phyloP scores from a whole-genome alignment of 2,888 invertebrate species.

The Leptogaster cylindrica region DNA sequence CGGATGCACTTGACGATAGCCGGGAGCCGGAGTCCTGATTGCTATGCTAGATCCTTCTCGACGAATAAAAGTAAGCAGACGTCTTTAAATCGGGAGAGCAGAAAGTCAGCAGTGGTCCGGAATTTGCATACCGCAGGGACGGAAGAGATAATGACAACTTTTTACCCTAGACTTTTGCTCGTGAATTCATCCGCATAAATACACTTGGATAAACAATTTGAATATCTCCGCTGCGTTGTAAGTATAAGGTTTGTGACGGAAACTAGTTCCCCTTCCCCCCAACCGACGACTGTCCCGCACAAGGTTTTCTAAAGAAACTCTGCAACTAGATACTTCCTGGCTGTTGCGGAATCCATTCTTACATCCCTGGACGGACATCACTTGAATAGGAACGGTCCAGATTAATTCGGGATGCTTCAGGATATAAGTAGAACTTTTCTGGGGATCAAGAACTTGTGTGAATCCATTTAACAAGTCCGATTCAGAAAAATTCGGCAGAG shows the following conservation, averaged over 20 bases:
- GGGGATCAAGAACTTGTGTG: too few relatives aligned
- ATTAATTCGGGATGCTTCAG: too few relatives aligned
- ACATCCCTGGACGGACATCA: too few relatives aligned
- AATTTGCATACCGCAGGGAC: conserved; percentile 31
- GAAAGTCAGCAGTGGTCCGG: conserved; percentile 29
- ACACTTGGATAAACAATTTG: conserved; percentile 43
- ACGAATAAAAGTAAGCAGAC: conserved; percentile 31
- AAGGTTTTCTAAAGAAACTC: not conserved
- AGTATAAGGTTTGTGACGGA: conserved; percentile 24
- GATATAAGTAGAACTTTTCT: too few relatives aligned
- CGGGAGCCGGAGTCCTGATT: conserved; percentile 11
- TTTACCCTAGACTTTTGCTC: conserved; percentile 18
- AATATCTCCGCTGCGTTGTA: conserved; percentile 35
- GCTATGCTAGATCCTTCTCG: conserved; percentile 16
- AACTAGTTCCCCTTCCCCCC: conserved; percentile 25
- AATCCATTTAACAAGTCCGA: too few relatives aligned
- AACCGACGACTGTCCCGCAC: too few relatives aligned
- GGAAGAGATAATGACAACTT: conserved; percentile 38
- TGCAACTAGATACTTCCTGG: too few relatives aligned
- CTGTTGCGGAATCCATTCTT: too few relatives aligned
- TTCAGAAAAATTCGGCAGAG: too few relatives aligned
- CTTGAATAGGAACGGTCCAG: too few relatives aligned
- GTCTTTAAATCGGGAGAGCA: conserved; percentile 33
- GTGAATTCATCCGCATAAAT: conserved; percentile 43
- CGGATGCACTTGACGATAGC: too few relatives aligned